phyloP scores from a whole-genome alignment of 1,140 invertebrate species.

The Heliconius melpomene region DNA sequence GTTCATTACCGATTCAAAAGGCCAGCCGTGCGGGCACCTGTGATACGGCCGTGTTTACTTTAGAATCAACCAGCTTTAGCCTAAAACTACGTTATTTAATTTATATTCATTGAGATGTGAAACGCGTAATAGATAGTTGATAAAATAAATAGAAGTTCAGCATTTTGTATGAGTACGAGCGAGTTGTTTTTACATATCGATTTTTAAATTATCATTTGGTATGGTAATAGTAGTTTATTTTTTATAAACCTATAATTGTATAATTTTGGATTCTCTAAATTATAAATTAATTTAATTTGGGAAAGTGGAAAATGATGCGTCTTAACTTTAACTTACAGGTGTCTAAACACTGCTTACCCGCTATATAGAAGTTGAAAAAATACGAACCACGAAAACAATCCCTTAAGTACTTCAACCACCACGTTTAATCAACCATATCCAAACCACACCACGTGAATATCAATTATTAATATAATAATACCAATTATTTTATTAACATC shows the following conservation, averaged over 20 bases:
- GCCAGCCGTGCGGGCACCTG: constrained; percentile 35
- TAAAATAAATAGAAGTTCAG: neutral
- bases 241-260: neutral
- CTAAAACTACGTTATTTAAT: constrained; percentile 12
- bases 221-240: neutral
- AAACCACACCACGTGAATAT: neutral
- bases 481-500: constrained; percentile 18
- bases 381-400: neutral
- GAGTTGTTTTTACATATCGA: neutral
- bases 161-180: neutral
- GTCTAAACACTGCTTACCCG: no score
- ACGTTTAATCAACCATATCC: neutral
- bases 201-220: neutral
- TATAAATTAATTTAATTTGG: no score
- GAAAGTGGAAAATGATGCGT: no score
- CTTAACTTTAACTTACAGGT: no score
- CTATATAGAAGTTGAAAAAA: no score
- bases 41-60: constrained; percentile 20
- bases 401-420: neutral
- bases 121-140: constrained; percentile 19
- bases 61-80: constrained; percentile 5
- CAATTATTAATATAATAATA: constrained; percentile 1
- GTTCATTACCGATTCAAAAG: constrained; percentile 59
- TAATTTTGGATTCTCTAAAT: no score
- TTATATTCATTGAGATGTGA: constrained; percentile 19